These are phyloP conservation scores for Cottoperca gobio DNA, from an alignment of 2,797 vertebrate species.

Conservation along the genomic window DNA sequence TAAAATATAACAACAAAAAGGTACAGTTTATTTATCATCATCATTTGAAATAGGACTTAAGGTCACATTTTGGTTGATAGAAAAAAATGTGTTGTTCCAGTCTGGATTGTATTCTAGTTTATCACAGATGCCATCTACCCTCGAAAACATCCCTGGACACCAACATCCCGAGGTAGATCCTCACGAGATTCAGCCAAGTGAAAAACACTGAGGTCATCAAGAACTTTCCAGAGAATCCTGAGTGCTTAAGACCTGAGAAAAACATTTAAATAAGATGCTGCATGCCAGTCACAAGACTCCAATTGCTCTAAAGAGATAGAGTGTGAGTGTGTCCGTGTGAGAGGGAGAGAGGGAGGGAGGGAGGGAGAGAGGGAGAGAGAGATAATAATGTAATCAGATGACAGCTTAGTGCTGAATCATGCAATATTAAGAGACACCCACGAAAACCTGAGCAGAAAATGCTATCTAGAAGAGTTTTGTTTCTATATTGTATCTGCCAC, in stretches of 20 bases:
- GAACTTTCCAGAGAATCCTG: constrained; percentile 75
- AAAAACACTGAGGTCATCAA: constrained; percentile 85
- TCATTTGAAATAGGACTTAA: constrained; percentile 1
- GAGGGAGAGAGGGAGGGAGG: constrained; percentile 7
- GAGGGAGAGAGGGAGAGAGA: constrained; percentile 27
- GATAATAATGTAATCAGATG: constrained; percentile 79
- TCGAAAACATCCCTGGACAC: constrained; percentile 74
- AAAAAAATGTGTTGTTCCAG: constrained; percentile 48
- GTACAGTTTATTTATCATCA: not conserved
- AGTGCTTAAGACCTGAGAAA: constrained; percentile 81
- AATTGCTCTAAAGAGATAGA: constrained; percentile 68
- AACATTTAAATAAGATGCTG: constrained; percentile 87
- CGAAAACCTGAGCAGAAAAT: constrained; percentile 29
- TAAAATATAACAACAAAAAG: not conserved
- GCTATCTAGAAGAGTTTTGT: constrained; percentile 19
- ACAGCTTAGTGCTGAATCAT: constrained; percentile 80
- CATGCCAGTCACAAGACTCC: constrained; percentile 88
- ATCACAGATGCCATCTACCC: constrained; percentile 50
- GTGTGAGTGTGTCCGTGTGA: constrained; percentile 59
- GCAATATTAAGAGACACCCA: constrained; percentile 70
- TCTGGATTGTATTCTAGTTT: constrained; percentile 30
- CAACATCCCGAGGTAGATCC: constrained; percentile 78
- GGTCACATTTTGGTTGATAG: constrained; percentile 26
- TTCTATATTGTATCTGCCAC: not conserved
- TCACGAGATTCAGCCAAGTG: constrained; percentile 81